Evolutionary conservation across 1,140 invertebrate species (phyloP), one percentile per base, ranked within the genome.

Genomic region (Apis florea): DNA sequence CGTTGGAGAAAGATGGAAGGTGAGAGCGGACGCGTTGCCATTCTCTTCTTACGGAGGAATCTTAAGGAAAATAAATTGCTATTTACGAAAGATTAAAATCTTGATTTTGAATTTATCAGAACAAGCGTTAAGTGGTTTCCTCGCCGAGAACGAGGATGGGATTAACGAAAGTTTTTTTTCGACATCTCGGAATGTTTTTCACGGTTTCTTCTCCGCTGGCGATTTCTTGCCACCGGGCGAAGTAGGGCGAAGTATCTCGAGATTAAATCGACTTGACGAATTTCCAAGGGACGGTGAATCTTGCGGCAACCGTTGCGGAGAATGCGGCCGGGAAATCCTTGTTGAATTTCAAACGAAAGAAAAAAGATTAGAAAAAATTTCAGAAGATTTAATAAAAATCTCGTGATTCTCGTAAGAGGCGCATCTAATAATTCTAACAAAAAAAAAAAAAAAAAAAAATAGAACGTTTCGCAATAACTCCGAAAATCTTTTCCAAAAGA

Each of bases 141-240:
- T 40, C 5, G 31, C 0, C 31, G 15, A 10, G 2, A 12, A 3
- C 21, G 69, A 19, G 26, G 10, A 15, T 11, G 21, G 11, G 67
- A 40, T 47, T 69, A 69, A 71, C 56, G 56, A 40, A 40, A 56
- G 26, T 19, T 40, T 56, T 71, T n/a, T 56, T 71, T 40, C 31
- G 4, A 40, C 31, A 6, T 8, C 31, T 5, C 40, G 4, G 12
- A 24, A 15, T 5, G 13, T 17, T 68, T 68, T 51, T 24, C 47
- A 24, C 40, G 8, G 51, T 11, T 24, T 71, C 56, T 26, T 40
- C 56, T 15, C 26, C 53, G 10, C 24, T 56, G 12, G 26, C n/a
- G 15, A 17, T 49, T 31, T 19, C 69, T 56, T 70, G 51, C 24
- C 9, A 21, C 69, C 1, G 19, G 11, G 53, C 11, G 3, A 56